Percentiles rank a stretch among this genome's conserved stretches.
Conservation (phyloP, 1,140 invertebrate species). For the Conus betulinus region DNA sequence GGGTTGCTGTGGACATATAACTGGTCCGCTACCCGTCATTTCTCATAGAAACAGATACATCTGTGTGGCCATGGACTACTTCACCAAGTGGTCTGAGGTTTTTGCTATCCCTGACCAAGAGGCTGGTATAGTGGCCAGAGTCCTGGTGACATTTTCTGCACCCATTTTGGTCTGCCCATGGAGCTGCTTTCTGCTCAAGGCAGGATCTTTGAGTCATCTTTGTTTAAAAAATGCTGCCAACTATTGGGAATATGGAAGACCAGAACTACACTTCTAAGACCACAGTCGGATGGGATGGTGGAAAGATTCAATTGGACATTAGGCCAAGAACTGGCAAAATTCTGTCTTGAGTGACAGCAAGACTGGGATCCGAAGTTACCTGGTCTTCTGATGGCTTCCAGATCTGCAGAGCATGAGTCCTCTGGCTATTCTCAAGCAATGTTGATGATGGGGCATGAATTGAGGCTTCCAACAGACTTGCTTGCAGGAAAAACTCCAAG, state of each 20-base stretch:
- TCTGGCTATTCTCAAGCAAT: too few relatives aligned
- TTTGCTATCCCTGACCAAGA: conserved; percentile 28
- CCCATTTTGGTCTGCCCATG: conserved; percentile 21
- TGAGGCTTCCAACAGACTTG: too few relatives aligned
- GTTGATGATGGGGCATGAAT: too few relatives aligned
- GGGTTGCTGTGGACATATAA: conserved; percentile 51
- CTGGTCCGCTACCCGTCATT: conserved; percentile 51
- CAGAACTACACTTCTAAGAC: neutral
- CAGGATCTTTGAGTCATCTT: conserved; percentile 57
- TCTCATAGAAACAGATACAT: conserved; percentile 52
- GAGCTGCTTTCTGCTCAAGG: conserved; percentile 39
- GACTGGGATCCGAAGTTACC: neutral
- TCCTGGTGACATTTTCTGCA: conserved; percentile 32
- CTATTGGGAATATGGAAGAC: conserved; percentile 30
- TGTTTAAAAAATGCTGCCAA: conserved; percentile 17
- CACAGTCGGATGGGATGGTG: conserved; percentile 26
- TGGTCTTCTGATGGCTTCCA: neutral
- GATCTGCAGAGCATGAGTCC: neutral
- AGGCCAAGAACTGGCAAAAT: neutral
- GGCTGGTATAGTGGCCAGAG: conserved; percentile 27
- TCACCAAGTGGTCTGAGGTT: conserved; percentile 48
- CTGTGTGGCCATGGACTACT: conserved; percentile 43
- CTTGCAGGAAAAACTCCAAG: too few relatives aligned
- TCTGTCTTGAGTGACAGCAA: neutral
- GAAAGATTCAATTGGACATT: conserved; percentile 29